Evolutionary conservation across 2,888 invertebrate genomes (phyloP).

Genomic region (Villa cingulata): DNA sequence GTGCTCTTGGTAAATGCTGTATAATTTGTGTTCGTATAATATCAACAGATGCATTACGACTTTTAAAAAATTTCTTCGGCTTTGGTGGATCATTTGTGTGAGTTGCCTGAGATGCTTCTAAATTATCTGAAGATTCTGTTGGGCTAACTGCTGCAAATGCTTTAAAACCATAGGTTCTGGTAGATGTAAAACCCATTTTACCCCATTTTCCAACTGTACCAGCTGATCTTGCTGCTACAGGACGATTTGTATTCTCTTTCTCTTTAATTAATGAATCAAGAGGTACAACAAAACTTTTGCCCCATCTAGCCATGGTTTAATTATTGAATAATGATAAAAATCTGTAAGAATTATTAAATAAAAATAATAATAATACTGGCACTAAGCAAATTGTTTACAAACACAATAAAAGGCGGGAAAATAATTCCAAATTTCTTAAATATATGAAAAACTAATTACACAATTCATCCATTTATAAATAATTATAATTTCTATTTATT

Average conservation of each 20-base stretch:
- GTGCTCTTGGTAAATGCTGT: conserved; percentile 27
- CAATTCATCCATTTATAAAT: too few species aligned
- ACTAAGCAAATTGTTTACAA: too few species aligned
- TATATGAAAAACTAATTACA: too few species aligned
- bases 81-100: conserved; percentile 44
- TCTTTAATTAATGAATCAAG: conserved; percentile 51
- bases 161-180: conserved; percentile 44
- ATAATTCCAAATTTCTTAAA: too few species aligned
- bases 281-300: conserved; percentile 49
- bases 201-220: conserved; percentile 92
- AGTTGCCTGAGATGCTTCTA: conserved; percentile 19
- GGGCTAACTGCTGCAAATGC: conserved; percentile 14
- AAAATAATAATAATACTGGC: too few species aligned
- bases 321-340: too few species aligned
- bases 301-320: conserved; percentile 54
- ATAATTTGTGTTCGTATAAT: conserved; percentile 30
- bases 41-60: conserved; percentile 50
- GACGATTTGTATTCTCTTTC: conserved; percentile 68
- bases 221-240: conserved; percentile 76
- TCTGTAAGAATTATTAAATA: too few species aligned
- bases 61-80: conserved; percentile 84
- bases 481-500: too few species aligned
- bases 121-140: conserved; percentile 14
- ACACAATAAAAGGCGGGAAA: too few species aligned
- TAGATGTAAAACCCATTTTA: conserved; percentile 83